Evolutionary conservation across 1,140 invertebrate species (phyloP).

Genomic region (Helicoverpa armigera): DNA sequence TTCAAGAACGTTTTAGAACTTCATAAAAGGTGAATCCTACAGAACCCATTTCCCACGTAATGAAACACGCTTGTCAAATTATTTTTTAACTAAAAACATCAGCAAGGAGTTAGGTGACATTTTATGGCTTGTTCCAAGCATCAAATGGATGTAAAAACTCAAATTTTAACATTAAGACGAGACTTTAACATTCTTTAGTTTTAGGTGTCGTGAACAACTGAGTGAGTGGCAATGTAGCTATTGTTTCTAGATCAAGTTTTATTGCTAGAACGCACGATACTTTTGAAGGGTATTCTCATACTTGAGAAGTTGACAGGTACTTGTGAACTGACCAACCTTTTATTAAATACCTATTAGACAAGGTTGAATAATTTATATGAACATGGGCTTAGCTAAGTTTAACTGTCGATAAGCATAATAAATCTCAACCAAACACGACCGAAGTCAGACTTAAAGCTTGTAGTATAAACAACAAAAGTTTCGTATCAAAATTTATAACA

Average conservation of each 20-base stretch:
- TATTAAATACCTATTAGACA: no score
- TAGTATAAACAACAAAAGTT: conserved; percentile 38
- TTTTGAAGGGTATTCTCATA: background rate
- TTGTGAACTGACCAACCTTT: no score
- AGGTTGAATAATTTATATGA: conserved; percentile 1
- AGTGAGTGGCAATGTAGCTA: background rate
- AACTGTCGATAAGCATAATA: conserved; percentile 6
- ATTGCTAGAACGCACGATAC: background rate
- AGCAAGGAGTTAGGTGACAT: conserved; percentile 54
- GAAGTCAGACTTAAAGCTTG: conserved; percentile 8
- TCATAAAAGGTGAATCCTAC: background rate
- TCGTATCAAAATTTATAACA: conserved; percentile 62
- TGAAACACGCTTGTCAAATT: conserved; percentile 3
- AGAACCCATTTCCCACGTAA: conserved; percentile 1
- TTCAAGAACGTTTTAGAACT: background rate
- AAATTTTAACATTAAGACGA: conserved; percentile 20
- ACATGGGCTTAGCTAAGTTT: conserved; percentile 10
- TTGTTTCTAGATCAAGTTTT: conserved; percentile 25
- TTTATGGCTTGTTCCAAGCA: conserved; percentile 72
- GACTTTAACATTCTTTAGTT: conserved; percentile 19
- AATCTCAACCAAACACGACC: conserved; percentile 22
- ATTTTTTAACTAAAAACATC: conserved; percentile 45
- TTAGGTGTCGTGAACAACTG: conserved; percentile 35
- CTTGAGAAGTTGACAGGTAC: background rate
- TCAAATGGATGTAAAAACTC: conserved; percentile 30